phyloP scores from a whole-genome alignment of 2,797 vertebrate species.

The Cyclura pinguis region DNA sequence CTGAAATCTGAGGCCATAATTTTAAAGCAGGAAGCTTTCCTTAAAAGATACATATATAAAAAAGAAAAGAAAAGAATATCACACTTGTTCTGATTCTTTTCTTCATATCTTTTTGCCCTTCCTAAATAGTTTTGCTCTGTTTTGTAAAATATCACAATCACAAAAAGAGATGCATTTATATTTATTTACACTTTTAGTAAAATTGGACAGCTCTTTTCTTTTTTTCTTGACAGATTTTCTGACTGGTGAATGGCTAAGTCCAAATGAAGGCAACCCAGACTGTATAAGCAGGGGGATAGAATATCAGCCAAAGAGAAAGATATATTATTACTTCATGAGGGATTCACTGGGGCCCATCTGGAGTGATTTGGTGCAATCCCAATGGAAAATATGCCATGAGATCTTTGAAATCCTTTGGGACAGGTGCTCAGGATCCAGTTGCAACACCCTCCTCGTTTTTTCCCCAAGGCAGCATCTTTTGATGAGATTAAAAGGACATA shows the following conservation, averaged over 20 bases:
- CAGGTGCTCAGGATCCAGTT: conserved; percentile 42
- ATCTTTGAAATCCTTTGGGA: conserved; percentile 45
- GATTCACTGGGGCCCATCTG: conserved; percentile 41
- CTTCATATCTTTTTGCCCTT: neutral
- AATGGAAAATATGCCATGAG: conserved; percentile 36
- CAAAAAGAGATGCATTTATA: neutral
- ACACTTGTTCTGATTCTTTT: neutral
- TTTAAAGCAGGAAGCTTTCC: conserved; percentile 39
- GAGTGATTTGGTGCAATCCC: conserved; percentile 40
- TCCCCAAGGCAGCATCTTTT: neutral
- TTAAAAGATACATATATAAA: neutral
- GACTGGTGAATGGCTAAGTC: conserved; percentile 22
- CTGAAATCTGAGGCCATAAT: conserved; percentile 43
- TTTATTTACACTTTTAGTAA: neutral
- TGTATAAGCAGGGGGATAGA: conserved; percentile 21
- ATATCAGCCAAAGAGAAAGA: conserved; percentile 62
- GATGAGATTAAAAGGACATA: conserved; percentile 15
- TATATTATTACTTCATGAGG: conserved; percentile 41
- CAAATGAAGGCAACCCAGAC: conserved; percentile 53
- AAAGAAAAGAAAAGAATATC: neutral
- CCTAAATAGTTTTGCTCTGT: neutral
- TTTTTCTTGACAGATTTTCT: conserved; percentile 33
- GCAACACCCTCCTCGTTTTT: neutral
- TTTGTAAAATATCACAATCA: neutral
- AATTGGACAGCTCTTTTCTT: neutral